These are phyloP conservation scores for Ceriagrion tenellum DNA, from an alignment of 2,888 invertebrate species.

Conservation along the genomic window DNA sequence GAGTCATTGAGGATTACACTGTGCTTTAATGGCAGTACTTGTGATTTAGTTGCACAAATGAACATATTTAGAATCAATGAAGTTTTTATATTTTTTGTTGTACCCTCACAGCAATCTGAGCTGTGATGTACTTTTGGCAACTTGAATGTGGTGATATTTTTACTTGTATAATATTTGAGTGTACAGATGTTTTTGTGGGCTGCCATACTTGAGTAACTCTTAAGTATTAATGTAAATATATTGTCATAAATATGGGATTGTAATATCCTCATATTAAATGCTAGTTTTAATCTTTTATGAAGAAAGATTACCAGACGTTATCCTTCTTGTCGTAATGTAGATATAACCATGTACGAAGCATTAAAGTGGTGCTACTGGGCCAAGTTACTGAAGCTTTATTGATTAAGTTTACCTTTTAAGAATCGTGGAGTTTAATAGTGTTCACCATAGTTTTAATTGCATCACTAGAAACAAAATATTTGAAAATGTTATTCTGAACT, in stretches of 20 bases:
- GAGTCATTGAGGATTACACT: neutral
- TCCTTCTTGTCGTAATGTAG: conserved; percentile 16
- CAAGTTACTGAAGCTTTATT: conserved; percentile 48
- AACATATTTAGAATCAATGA: neutral
- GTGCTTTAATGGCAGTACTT: conserved; percentile 9
- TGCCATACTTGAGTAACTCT: conserved; percentile 16
- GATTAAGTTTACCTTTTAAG: conserved; percentile 20
- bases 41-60: conserved; percentile 53
- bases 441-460: neutral
- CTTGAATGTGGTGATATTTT: conserved; percentile 35
- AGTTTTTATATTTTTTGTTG: conserved; percentile 26
- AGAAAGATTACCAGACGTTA: neutral
- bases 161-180: conserved; percentile 25
- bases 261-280: neutral
- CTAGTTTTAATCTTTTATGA: conserved; percentile 24
- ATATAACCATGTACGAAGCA: conserved; percentile 27
- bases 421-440: neutral
- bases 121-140: conserved; percentile 16
- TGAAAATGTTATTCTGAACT: neutral
- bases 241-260: conserved; percentile 23
- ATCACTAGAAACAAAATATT: neutral
- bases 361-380: conserved; percentile 45
- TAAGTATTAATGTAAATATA: conserved; percentile 49
- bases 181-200: conserved; percentile 41
- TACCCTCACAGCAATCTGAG: neutral